Base-by-base conservation (phyloP, 1,140 invertebrate genomes). In the Camponotus pennsylvanicus region DNA sequence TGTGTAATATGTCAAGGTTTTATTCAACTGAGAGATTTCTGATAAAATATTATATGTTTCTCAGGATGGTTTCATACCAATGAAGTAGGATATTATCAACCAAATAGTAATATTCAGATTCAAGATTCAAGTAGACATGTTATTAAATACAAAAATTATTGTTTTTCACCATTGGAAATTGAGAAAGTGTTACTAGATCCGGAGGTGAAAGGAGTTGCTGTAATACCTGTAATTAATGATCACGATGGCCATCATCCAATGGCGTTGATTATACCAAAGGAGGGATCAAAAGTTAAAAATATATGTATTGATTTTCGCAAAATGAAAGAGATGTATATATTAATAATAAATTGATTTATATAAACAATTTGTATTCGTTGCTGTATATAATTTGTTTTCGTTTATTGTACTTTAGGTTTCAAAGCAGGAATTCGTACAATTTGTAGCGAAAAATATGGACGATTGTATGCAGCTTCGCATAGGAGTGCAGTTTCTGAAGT, bases 81-180 rank as follows among this genome's bases (percentile, higher is more conserved):
- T 57, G 96, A 97, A 87, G 91, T 96, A 15, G 96, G 93, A 3
- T 96, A 95, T 86, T 94, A 94, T 0, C 95, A 96, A 64, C 88
- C 95, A 6, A 80, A 95, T 1, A 95, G 94, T 9, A 94, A 93
- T 40, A 88, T 96, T 34, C 96, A 92, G 45, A 92, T 97, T 64
- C 89, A 96, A 0, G 96, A 97, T 67, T 92, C 96, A 73, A 49
- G 96, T 4, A 97, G 97, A 80, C 96, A 96, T 86, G 86, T 97
- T 18, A 96, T 97, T 59, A 97, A 96, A 89, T 96, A 96, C 49
- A 96, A 95, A 92, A 95, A 95, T 49, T 87, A 95, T 59, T 96
- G 96, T 86, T 94, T 96, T 3, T 91, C 96, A 0, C 97, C 97
- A 3, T 94, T 95, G 0, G 95, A 97, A 90, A 93, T 97, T 40